phyloP scores from a whole-genome alignment of 1,140 invertebrate genomes.

The Asobara japonica region DNA sequence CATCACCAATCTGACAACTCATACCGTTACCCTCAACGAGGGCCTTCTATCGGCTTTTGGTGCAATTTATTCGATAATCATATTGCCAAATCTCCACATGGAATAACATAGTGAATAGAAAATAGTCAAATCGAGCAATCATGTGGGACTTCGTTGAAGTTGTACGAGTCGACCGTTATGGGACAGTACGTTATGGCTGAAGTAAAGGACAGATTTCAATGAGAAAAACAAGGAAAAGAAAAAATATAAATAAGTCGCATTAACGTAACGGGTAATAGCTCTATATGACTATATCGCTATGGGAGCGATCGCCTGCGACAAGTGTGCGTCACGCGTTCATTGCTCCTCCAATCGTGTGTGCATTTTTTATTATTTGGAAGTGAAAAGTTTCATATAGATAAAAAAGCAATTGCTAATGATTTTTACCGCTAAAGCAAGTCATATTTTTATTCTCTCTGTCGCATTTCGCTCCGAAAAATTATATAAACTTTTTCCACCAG shows the following conservation, averaged over 20 bases:
- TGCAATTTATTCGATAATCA: neutral
- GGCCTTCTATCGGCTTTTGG: neutral
- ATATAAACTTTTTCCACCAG: no score
- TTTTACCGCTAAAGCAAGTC: no score
- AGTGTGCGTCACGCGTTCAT: conserved; percentile 32
- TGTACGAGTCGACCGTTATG: conserved; percentile 31
- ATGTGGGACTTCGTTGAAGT: neutral
- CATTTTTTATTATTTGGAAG: conserved; percentile 12
- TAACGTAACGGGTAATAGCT: conserved; percentile 61
- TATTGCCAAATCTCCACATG: neutral
- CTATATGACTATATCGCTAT: conserved; percentile 29
- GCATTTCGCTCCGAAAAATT: no score
- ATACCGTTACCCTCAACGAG: neutral
- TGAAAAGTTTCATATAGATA: neutral
- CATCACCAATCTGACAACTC: neutral
- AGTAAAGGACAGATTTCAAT: no score
- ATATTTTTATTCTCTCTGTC: no score
- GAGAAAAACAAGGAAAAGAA: conserved; percentile 34
- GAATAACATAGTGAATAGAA: neutral
- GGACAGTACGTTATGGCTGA: conserved; percentile 59
- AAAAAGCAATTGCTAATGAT: neutral
- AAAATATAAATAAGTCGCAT: conserved; percentile 54
- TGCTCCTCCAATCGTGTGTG: conserved; percentile 21
- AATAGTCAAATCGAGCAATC: neutral
- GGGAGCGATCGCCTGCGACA: conserved; percentile 15